phyloP scores from a whole-genome alignment of 2,888 invertebrate species.

The Spisula solida region DNA sequence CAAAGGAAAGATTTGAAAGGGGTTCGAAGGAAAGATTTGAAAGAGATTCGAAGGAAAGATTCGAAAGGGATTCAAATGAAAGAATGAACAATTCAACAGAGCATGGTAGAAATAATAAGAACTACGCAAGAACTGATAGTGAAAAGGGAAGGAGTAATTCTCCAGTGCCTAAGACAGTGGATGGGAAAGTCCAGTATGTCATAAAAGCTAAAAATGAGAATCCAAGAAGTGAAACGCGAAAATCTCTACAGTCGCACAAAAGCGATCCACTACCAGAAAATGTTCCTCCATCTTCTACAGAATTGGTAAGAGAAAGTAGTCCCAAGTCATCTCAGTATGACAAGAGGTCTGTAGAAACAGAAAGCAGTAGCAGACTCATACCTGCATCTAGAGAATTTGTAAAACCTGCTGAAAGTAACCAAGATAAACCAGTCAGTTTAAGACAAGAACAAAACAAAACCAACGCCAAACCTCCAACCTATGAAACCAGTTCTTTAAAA shows the following conservation, averaged over 20 bases:
- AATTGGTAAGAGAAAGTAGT: conserved; percentile 48
- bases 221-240: conserved; percentile 52
- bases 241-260: conserved; percentile 45
- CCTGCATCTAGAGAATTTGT: background rate
- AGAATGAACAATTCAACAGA: conserved; percentile 21
- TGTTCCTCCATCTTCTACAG: conserved; percentile 56
- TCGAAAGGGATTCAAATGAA: background rate
- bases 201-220: conserved; percentile 52
- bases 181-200: conserved; percentile 69
- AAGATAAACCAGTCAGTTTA: conserved; percentile 33
- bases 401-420: conserved; percentile 44
- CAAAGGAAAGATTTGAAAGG: too few species aligned
- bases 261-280: conserved; percentile 56
- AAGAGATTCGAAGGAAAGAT: background rate
- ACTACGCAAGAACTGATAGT: conserved; percentile 16
- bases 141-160: conserved; percentile 2
- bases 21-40: background rate
- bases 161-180: conserved; percentile 32
- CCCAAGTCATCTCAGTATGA: conserved; percentile 25
- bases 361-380: background rate
- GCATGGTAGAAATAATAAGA: background rate
- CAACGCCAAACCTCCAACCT: conserved; percentile 22
- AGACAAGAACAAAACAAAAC: conserved; percentile 2
- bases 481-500: conserved; percentile 39
- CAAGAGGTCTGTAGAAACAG: background rate